Percentiles rank a stretch among this genome's conserved stretches.
Evolutionary conservation across 2,113 vertebrate species (phyloP).

Genomic region (Phodopus roborovskii): DNA sequence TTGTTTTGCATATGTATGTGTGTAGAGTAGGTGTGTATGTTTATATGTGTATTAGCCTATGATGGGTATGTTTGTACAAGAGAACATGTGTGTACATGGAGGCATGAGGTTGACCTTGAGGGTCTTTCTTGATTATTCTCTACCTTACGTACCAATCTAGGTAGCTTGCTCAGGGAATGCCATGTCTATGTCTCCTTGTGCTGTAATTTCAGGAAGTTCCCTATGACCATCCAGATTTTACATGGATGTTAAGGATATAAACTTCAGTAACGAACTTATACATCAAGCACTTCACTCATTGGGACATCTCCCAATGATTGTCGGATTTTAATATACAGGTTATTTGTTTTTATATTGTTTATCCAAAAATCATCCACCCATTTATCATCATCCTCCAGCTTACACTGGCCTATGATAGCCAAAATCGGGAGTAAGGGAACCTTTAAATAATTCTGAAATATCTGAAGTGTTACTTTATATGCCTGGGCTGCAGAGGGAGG

Average conservation of each 20-base stretch:
- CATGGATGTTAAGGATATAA: too few relatives aligned
- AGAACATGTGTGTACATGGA: background rate
- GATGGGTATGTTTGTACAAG: too few relatives aligned
- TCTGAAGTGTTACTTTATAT: conserved; percentile 2
- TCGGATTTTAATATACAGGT: background rate
- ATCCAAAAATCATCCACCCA: background rate
- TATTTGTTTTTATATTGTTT: background rate
- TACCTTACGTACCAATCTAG: background rate
- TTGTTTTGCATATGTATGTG: background rate
- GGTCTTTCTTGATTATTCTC: background rate
- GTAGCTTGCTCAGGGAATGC: background rate
- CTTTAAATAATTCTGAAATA: background rate
- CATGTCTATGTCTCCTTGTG: background rate
- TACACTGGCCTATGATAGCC: background rate
- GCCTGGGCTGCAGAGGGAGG: background rate
- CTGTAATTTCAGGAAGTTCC: too few relatives aligned
- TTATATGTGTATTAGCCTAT: too few relatives aligned
- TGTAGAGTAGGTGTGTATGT: background rate
- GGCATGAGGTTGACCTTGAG: background rate
- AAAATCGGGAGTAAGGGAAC: background rate
- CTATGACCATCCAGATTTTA: background rate
- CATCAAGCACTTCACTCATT: background rate
- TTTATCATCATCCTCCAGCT: background rate
- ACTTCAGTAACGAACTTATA: background rate
- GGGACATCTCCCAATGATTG: background rate